A percentile compares a stretch with the other conserved stretches of the same genome.
phyloP scores from a whole-genome alignment of 2,797 vertebrate species.

The Paguma larvata region DNA sequence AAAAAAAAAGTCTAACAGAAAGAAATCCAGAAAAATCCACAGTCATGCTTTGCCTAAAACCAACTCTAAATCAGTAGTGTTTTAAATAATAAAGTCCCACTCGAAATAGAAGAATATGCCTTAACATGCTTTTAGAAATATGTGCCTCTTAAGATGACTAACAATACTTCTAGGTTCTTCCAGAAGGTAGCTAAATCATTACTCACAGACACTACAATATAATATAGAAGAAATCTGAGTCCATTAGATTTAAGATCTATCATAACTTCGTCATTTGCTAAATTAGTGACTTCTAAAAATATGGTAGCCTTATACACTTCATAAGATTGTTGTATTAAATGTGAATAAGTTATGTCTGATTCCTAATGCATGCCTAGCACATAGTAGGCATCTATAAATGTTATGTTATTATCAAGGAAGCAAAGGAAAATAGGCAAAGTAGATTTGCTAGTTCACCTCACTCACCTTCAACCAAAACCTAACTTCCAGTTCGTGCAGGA shows the following conservation, averaged over 20 bases:
- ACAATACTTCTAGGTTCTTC: background rate
- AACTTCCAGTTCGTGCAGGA: background rate
- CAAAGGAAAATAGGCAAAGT: background rate
- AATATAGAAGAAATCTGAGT: background rate
- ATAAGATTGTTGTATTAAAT: background rate
- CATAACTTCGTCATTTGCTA: background rate
- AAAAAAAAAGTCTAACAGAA: background rate
- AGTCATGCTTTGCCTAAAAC: background rate
- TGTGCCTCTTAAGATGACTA: background rate
- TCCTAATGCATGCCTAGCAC: background rate
- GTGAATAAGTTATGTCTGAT: background rate
- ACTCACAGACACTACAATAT: background rate
- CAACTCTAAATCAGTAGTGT: background rate
- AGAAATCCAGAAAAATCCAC: background rate
- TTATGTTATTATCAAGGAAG: background rate
- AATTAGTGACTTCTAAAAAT: background rate
- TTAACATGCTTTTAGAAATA: background rate
- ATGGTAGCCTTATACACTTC: background rate
- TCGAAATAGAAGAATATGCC: background rate
- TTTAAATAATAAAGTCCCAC: background rate
- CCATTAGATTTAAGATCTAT: background rate
- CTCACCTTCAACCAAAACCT: constrained; percentile 11
- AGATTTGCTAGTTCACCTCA: constrained; percentile 31
- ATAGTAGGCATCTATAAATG: background rate
- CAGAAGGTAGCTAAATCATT: background rate